A percentile compares a stretch with the other conserved stretches of the same genome.
These are phyloP conservation scores for Meiosimyza platycephala DNA, from an alignment of 2,888 invertebrate species.

Conservation along the genomic window DNA sequence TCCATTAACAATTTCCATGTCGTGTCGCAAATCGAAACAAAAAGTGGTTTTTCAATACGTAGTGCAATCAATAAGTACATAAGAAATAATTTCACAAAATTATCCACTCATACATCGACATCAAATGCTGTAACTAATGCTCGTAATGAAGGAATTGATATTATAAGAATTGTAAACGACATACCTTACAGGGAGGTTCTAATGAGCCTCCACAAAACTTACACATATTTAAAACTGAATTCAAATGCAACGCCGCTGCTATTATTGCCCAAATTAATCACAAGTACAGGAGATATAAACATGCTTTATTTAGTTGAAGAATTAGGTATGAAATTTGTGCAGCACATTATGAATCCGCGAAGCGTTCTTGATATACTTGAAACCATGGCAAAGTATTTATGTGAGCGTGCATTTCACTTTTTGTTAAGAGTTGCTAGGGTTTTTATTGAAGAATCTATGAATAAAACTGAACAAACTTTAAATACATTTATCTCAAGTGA, in stretches of 20 bases:
- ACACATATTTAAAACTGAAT: constrained; percentile 41
- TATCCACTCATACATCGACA: constrained; percentile 46
- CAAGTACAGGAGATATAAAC: constrained; percentile 30
- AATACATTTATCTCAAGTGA: constrained; percentile 56
- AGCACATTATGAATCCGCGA: constrained; percentile 50
- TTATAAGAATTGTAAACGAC: constrained; percentile 60
- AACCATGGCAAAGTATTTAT: constrained; percentile 50
- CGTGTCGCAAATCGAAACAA: constrained; percentile 49
- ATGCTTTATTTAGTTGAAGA: constrained; percentile 36
- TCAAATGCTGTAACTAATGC: constrained; percentile 31
- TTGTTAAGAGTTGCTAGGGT: constrained; percentile 51
- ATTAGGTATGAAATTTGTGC: constrained; percentile 54
- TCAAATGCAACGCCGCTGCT: neutral
- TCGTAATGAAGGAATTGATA: constrained; percentile 49
- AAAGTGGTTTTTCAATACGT: constrained; percentile 50
- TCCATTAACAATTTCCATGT: constrained; percentile 60
- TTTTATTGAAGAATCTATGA: constrained; percentile 53
- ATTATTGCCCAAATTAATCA: neutral
- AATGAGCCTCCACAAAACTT: constrained; percentile 45
- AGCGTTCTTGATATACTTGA: constrained; percentile 54
- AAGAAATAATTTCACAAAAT: constrained; percentile 48
- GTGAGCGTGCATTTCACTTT: constrained; percentile 44
- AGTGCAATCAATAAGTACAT: constrained; percentile 50
- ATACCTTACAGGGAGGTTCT: constrained; percentile 56
- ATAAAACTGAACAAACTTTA: constrained; percentile 49